Evolutionary conservation across 2,113 vertebrate genomes (phyloP).

Genomic region (Patagioenas fasciata): DNA sequence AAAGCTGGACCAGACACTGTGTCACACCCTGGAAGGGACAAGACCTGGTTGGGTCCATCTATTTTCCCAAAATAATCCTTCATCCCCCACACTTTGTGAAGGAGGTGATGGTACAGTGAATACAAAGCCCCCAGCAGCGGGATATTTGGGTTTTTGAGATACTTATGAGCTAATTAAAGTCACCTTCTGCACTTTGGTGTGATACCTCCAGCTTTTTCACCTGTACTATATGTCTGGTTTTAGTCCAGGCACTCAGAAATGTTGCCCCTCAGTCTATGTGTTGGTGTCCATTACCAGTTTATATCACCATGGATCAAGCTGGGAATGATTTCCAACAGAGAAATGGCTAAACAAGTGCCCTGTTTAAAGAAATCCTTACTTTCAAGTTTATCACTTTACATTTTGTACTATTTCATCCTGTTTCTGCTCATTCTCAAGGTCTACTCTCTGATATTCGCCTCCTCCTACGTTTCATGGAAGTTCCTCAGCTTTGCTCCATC

Average conservation of each 20-base stretch:
- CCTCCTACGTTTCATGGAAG: background rate
- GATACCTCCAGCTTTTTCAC: background rate
- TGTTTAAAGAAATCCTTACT: background rate
- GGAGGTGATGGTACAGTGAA: background rate
- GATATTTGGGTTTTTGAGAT: background rate
- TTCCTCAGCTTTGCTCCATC: background rate
- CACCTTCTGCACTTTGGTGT: background rate
- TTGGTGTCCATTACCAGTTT: background rate
- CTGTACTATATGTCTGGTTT: background rate
- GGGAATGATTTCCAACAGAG: background rate
- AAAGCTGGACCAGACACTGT: background rate
- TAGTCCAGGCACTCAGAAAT: background rate
- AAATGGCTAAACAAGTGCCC: background rate
- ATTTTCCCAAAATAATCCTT: background rate
- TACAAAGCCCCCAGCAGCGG: background rate
- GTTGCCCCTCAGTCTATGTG: rapidly evolving
- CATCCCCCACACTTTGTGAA: rapidly evolving
- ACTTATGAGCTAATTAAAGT: rapidly evolving
- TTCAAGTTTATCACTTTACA: background rate
- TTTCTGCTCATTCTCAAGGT: background rate
- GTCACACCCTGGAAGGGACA: background rate
- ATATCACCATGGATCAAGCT: background rate
- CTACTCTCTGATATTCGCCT: background rate
- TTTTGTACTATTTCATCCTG: background rate
- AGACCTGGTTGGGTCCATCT: background rate